phyloP scores from a whole-genome alignment of 2,113 vertebrate species.

The Takifugu flavidus region DNA sequence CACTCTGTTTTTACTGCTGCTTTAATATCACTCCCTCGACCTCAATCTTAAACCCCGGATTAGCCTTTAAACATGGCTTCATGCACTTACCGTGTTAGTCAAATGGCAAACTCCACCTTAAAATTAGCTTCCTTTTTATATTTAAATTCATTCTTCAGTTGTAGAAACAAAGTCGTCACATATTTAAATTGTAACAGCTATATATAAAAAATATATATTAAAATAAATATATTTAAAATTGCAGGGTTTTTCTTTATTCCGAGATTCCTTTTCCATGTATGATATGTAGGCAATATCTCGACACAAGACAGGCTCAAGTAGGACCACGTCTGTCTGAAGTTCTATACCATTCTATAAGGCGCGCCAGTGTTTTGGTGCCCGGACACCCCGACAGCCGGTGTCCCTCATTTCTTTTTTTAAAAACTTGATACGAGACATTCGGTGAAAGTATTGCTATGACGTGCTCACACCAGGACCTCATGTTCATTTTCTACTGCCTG shows the following conservation, averaged over 20 bases:
- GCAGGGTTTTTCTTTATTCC: conserved; percentile 72
- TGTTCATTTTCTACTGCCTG: conserved; percentile 87
- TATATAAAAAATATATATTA: conserved; percentile 65
- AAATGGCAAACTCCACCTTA: conserved; percentile 54
- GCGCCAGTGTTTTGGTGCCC: conserved; percentile 72
- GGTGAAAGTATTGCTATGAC: conserved; percentile 85
- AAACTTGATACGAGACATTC: conserved; percentile 79
- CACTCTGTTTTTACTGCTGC: conserved; percentile 76
- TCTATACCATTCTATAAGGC: conserved; percentile 60
- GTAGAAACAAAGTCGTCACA: conserved; percentile 65
- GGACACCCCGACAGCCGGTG: conserved; percentile 45
- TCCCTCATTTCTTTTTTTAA: conserved; percentile 64
- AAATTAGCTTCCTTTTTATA: conserved; percentile 66
- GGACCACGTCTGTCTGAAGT: conserved; percentile 68
- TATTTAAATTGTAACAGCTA: conserved; percentile 77
- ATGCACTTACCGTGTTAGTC: conserved; percentile 60
- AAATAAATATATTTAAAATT: conserved; percentile 70
- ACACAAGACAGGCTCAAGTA: conserved; percentile 70
- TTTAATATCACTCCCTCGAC: conserved; percentile 56
- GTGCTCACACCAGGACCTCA: conserved; percentile 91
- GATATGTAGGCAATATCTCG: conserved; percentile 72
- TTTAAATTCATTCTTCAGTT: conserved; percentile 72
- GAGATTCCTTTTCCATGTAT: conserved; percentile 65
- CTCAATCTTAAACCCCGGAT: conserved; percentile 49
- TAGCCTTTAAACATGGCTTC: conserved; percentile 59